Evolutionary conservation across 2,888 invertebrate species (phyloP), one percentile per base, ranked within the genome.

Genomic region (Heteromurus nitidus): DNA sequence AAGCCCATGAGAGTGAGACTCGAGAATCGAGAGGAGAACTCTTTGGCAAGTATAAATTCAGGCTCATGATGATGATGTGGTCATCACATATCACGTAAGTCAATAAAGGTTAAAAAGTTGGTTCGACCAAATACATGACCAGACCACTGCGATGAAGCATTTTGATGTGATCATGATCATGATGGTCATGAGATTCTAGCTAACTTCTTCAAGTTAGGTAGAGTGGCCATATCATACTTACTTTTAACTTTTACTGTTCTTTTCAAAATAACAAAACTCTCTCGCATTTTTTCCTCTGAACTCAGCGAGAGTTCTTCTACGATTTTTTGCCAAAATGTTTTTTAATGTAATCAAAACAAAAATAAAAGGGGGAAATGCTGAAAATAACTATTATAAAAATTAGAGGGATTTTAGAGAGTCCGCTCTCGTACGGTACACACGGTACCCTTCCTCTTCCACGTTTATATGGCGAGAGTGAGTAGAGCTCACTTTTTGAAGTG

Each of bases 381-480:
- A 67, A 67, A 67, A 42, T 67, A 67, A 44, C 47, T 44, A 47
- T 47, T 28, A 67, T 67, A n/a, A n/a, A n/a, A n/a, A n/a, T n/a
- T n/a, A n/a, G n/a, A n/a, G n/a, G n/a, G n/a, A n/a, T n/a, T n/a
- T n/a, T n/a, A n/a, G n/a, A n/a, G n/a, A n/a, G n/a, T n/a, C n/a
- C n/a, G n/a, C n/a, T n/a, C n/a, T n/a, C n/a, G n/a, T n/a, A n/a
- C n/a, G n/a, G n/a, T n/a, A n/a, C n/a, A n/a, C n/a, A n/a, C n/a
- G n/a, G n/a, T n/a, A n/a, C n/a, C n/a, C n/a, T n/a, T n/a, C n/a
- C n/a, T n/a, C n/a, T n/a, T n/a, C n/a, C n/a, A n/a, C n/a, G n/a
- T n/a, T n/a, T n/a, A n/a, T n/a, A n/a, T n/a, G n/a, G n/a, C n/a
- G n/a, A n/a, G n/a, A n/a, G n/a, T n/a, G n/a, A n/a, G n/a, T n/a